Percentiles rank a stretch among this genome's conserved stretches.
These are phyloP conservation scores for Meloidogyne floridensis DNA, from an alignment of 1,140 invertebrate genomes.

Conservation along the genomic window DNA sequence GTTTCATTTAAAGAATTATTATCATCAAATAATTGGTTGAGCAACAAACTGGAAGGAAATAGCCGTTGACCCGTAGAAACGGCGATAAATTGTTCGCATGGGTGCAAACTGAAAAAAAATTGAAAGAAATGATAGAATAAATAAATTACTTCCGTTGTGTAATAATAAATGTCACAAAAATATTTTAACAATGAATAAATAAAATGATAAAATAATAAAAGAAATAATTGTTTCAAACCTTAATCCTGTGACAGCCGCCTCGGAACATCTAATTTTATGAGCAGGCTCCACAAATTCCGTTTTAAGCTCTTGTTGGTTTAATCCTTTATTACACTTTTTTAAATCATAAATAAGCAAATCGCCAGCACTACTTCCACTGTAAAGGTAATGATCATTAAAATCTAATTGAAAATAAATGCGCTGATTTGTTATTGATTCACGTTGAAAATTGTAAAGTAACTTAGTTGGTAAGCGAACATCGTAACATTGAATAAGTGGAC, in stretches of 20 bases:
- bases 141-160: background rate
- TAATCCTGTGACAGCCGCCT: constrained; percentile 29
- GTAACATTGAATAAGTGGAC: constrained; percentile 32
- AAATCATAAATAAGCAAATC: constrained; percentile 37
- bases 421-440: constrained; percentile 30
- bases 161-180: background rate
- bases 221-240: constrained; percentile 6
- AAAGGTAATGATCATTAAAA: constrained; percentile 33
- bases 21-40: constrained; percentile 15
- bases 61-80: constrained; percentile 41
- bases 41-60: constrained; percentile 33
- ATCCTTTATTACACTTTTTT: constrained; percentile 17
- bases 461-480: constrained; percentile 33
- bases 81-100: constrained; percentile 36
- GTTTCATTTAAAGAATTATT: constrained; percentile 20
- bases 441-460: constrained; percentile 30
- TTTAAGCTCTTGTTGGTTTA: background rate
- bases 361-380: constrained; percentile 32
- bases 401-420: constrained; percentile 42
- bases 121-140: background rate
- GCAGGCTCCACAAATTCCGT: constrained; percentile 22
- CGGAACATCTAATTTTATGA: constrained; percentile 17
- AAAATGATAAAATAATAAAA: background rate
- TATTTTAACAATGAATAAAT: background rate
- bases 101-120: constrained; percentile 48